Evolutionary conservation across 2,888 invertebrate genomes (phyloP).

Genomic region (Microctonus hyperodae): DNA sequence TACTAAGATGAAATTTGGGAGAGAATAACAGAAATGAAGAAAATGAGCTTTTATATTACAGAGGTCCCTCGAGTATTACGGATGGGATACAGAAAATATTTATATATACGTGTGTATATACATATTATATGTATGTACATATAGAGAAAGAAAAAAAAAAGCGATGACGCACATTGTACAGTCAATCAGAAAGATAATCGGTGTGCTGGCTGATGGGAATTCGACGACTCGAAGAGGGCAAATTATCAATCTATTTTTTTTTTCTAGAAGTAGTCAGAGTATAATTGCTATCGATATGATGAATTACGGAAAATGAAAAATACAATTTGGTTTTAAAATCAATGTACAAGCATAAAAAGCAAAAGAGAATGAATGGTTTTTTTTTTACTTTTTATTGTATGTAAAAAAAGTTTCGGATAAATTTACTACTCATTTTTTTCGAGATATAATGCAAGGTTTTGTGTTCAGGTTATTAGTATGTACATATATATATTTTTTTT

Average conservation of each 20-base stretch:
- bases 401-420: neutral
- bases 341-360: neutral
- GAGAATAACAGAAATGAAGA: conserved; percentile 19
- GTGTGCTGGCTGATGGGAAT: conserved; percentile 35
- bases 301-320: neutral
- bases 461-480: neutral
- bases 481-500: too few relatives aligned
- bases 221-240: conserved; percentile 37
- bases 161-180: conserved; percentile 38
- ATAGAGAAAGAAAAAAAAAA: conserved; percentile 13
- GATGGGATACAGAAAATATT: conserved; percentile 9
- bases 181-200: conserved; percentile 47
- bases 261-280: conserved; percentile 13
- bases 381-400: too few relatives aligned
- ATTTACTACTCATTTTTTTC: neutral
- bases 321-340: neutral
- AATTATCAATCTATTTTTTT: conserved; percentile 6
- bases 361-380: neutral
- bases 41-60: conserved; percentile 36
- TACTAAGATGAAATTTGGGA: too few relatives aligned
- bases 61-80: conserved; percentile 36
- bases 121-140: neutral
- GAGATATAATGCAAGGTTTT: neutral
- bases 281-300: conserved; percentile 26
- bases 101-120: too few relatives aligned